phyloP scores from a whole-genome alignment of 2,797 vertebrate genomes.

The Nannoperca australis region DNA sequence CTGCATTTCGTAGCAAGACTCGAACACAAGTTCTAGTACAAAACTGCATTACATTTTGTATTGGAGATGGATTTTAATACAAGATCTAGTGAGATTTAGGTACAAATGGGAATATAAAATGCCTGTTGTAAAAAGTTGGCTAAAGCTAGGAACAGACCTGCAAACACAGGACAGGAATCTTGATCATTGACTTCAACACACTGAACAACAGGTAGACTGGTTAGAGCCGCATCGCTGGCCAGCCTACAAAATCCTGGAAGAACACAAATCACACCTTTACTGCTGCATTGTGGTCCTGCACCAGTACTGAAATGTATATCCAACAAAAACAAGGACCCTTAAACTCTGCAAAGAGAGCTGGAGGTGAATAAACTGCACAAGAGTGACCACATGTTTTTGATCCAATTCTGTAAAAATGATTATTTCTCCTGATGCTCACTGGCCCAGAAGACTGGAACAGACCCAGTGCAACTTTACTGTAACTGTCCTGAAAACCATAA shows the following conservation, averaged over 20 bases:
- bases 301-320: neutral
- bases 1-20: neutral
- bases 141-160: neutral
- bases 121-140: neutral
- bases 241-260: neutral
- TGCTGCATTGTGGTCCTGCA: neutral
- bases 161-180: neutral
- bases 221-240: neutral
- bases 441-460: neutral
- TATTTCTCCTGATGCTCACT: neutral
- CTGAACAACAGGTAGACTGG: neutral
- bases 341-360: neutral
- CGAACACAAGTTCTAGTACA: neutral
- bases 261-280: neutral
- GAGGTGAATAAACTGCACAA: neutral
- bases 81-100: neutral
- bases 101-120: constrained; percentile 6
- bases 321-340: neutral
- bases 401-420: neutral
- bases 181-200: neutral
- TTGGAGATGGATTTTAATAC: neutral
- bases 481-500: neutral
- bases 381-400: neutral
- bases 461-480: neutral
- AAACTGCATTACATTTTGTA: neutral